These are phyloP conservation scores for Drosophila truncata DNA, from an alignment of 1,140 invertebrate genomes.

Conservation along the genomic window DNA sequence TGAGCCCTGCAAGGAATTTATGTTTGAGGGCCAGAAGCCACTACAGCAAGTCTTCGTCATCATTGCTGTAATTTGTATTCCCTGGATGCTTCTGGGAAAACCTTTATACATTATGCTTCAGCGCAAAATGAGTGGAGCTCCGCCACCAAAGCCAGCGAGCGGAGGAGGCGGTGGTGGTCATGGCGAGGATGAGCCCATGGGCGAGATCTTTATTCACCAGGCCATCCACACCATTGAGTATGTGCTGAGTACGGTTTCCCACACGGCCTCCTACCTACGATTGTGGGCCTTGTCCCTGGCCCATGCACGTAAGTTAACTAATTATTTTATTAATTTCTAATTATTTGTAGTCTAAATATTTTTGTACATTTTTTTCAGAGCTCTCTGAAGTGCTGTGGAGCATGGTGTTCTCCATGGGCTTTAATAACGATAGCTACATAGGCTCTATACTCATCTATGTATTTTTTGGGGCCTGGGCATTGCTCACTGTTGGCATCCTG, in stretches of 20 bases:
- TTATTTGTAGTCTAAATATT: not conserved
- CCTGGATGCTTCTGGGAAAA: conserved; percentile 96
- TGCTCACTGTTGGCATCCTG: conserved; percentile 96
- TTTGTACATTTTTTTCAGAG: conserved; percentile 86
- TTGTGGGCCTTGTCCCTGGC: conserved; percentile 98
- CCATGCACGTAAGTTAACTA: conserved; percentile 91
- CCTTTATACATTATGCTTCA: conserved; percentile 89
- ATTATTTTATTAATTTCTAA: not conserved
- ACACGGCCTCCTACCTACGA: conserved; percentile 98
- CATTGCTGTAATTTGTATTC: conserved; percentile 93
- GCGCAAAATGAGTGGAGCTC: conserved; percentile 22
- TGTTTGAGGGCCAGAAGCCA: conserved; percentile 90
- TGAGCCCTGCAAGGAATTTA: conserved; percentile 88
- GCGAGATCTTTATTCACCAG: conserved; percentile 96
- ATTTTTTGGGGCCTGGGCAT: conserved; percentile 93
- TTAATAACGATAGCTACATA: conserved; percentile 31
- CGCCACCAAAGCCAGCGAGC: conserved; percentile 11
- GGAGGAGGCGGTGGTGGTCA: conserved; percentile 43
- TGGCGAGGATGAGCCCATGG: conserved; percentile 90
- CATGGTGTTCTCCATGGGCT: conserved; percentile 89
- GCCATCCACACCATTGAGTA: conserved; percentile 99
- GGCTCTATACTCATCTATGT: conserved; percentile 88
- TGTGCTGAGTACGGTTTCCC: conserved; percentile 97
- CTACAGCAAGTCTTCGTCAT: conserved; percentile 92
- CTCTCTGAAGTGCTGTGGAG: conserved; percentile 96